These are phyloP conservation scores for Ceramica pisi DNA, from an alignment of 2,888 invertebrate species.

Conservation along the genomic window DNA sequence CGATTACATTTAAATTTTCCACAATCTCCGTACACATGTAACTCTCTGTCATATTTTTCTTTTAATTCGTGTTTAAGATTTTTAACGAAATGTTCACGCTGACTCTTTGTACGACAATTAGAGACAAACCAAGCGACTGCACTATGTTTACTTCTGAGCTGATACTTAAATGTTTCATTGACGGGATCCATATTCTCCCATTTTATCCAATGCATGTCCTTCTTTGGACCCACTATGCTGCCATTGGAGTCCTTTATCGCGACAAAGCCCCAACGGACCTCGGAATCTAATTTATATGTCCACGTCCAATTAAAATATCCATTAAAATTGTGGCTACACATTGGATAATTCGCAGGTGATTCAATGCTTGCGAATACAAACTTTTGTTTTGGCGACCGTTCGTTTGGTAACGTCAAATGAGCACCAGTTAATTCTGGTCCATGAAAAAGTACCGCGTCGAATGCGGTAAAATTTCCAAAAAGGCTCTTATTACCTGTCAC, in stretches of 20 bases:
- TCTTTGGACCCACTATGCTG: constrained; percentile 77
- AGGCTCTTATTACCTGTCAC: constrained; percentile 73
- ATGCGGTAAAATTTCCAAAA: constrained; percentile 72
- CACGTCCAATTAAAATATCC: constrained; percentile 85
- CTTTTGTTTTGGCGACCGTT: constrained; percentile 77
- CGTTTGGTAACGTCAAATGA: constrained; percentile 61
- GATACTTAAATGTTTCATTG: constrained; percentile 66
- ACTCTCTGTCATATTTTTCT: constrained; percentile 40
- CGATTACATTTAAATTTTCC: constrained; percentile 59
- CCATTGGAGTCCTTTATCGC: constrained; percentile 74
- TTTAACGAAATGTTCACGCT: constrained; percentile 65
- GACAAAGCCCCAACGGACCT: constrained; percentile 81
- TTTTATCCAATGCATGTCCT: constrained; percentile 78
- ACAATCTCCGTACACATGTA: constrained; percentile 70
- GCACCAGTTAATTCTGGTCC: constrained; percentile 72
- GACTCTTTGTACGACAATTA: constrained; percentile 62
- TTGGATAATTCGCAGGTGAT: constrained; percentile 78
- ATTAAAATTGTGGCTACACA: constrained; percentile 73
- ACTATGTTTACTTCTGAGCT: constrained; percentile 67
- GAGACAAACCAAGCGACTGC: constrained; percentile 75
- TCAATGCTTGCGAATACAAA: constrained; percentile 81
- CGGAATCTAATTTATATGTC: constrained; percentile 81
- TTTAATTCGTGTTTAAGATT: constrained; percentile 55
- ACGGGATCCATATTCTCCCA: constrained; percentile 72
- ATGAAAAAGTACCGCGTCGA: constrained; percentile 79